Conservation (phyloP, 2,797 vertebrate genomes). For the Oceanodroma leucorhoa region DNA sequence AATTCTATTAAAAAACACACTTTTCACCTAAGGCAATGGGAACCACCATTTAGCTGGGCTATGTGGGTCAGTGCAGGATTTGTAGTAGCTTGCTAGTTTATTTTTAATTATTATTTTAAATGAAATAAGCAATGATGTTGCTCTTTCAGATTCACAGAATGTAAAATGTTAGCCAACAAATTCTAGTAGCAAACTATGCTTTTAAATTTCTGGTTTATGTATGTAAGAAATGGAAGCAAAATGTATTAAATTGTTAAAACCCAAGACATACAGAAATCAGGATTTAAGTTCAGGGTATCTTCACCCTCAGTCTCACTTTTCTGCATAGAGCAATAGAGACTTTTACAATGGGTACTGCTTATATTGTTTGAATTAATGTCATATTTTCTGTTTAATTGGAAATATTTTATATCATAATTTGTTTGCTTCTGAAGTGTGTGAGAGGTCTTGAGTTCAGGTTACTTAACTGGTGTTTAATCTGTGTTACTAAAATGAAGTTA, state of each 20-base stretch:
- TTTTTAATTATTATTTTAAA: background rate
- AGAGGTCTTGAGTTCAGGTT: background rate
- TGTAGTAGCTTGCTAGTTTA: background rate
- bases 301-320: background rate
- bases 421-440: background rate
- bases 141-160: background rate
- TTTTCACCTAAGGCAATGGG: background rate
- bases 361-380: background rate
- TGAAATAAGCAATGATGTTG: background rate
- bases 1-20: background rate
- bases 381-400: background rate
- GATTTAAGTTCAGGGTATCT: background rate
- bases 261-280: background rate
- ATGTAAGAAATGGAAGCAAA: background rate
- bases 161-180: background rate
- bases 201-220: background rate
- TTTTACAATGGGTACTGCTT: background rate
- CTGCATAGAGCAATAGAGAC: background rate
- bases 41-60: background rate
- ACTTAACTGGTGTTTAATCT: background rate
- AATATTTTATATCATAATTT: background rate
- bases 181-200: background rate
- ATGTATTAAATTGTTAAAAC: background rate
- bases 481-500: background rate
- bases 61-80: background rate